phyloP scores from a whole-genome alignment of 2,888 invertebrate species.

The Drosophila hamatofila region DNA sequence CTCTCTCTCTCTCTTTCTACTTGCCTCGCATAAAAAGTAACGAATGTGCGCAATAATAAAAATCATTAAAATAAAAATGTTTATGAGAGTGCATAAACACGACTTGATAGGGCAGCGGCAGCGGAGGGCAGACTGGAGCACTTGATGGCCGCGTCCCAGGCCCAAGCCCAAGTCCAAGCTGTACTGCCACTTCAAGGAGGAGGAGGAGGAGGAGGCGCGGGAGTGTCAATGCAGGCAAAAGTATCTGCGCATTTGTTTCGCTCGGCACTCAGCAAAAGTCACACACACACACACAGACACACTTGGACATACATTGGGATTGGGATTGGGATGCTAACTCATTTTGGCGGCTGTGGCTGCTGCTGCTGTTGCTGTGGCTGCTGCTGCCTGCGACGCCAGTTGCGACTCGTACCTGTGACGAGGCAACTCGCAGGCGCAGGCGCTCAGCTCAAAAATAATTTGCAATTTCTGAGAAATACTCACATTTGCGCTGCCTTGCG shows the following conservation, averaged over 20 bases:
- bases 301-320: conserved; percentile 19
- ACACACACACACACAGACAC: conserved; percentile 29
- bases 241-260: conserved; percentile 69
- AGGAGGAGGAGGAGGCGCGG: conserved; percentile 40
- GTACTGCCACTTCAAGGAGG: not conserved
- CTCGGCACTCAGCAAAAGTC: conserved; percentile 50
- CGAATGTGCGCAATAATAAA: conserved; percentile 83
- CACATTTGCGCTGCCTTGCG: conserved; percentile 68
- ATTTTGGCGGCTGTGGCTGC: conserved; percentile 72
- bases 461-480: conserved; percentile 83
- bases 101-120: conserved; percentile 45
- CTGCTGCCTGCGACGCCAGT: conserved; percentile 25
- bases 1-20: not conserved
- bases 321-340: conserved; percentile 77
- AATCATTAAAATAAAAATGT: conserved; percentile 84
- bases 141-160: conserved; percentile 55
- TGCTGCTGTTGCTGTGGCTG: conserved; percentile 24
- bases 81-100: conserved; percentile 83
- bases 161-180: not conserved
- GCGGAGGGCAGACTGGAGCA: conserved; percentile 40
- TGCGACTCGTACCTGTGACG: conserved; percentile 57
- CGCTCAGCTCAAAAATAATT: conserved; percentile 82
- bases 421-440: conserved; percentile 64
- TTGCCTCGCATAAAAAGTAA: conserved; percentile 74
- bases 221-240: conserved; percentile 72